Evolutionary conservation across 92 coral and sea anemone species (phyloP), one percentile per base, ranked within the genome.

Genomic region (Blastomussa wellsi): DNA sequence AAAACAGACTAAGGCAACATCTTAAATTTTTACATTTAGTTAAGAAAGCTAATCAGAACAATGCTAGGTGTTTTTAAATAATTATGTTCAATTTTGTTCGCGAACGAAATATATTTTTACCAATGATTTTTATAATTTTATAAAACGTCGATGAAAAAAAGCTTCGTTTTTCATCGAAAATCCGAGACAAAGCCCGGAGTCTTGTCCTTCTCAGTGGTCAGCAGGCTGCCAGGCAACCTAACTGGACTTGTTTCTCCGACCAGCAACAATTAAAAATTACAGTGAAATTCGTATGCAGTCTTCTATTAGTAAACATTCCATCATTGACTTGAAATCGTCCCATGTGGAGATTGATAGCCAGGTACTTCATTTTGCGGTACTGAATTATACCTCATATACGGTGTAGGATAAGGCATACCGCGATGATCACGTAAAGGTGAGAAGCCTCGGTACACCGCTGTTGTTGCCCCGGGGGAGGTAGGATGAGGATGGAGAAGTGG

Each of bases 371-470:
- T 74, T 74, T 83, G 87, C 59, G 72, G 80, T 76, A 24, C 79
- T 44, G 87, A 41, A 83, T 83, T 83, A 42, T 83, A 83, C 74
- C 87, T 60, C 19, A 83, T 15, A 26, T 83, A 83, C 24, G 80
- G 88, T 26, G 83, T 41, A 16, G 88, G 88, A 39, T 85, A 85
- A 38, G 88, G 88, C 17, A 78, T 47, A 53, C 62, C 67, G 7
- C 88, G 88, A 55, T 85, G 88, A 55, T 85, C 88, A 17, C 88
- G 88, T 85, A 85, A 68, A 8, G 88, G 76, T 28, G 88, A 28
- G 69, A 77, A 85, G 1, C 88, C 88, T 66, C 88, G 77, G 62
- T 85, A 85, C 41, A 85, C 83, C 33, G 83, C 31, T n/a, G 88
- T 67, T 68, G 88, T 32, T 70, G 88, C 77, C 53, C 88, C 88